A percentile compares a stretch with the other conserved stretches of the same genome.
phyloP scores from a whole-genome alignment of 1,140 invertebrate genomes.

The Popillia japonica region DNA sequence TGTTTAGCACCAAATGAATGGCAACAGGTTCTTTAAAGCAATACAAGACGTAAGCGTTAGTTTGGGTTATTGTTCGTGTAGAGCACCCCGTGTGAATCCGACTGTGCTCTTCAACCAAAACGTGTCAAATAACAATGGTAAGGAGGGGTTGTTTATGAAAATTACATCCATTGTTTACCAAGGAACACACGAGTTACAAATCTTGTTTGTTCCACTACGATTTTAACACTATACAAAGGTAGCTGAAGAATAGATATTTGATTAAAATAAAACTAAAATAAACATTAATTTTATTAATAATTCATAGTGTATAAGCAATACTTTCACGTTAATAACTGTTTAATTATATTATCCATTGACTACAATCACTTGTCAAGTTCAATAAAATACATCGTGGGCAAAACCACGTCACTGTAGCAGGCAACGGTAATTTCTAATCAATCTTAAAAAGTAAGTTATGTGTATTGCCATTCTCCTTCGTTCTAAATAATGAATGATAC shows the following conservation, averaged over 20 bases:
- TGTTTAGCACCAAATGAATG: constrained; percentile 8
- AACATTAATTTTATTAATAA: no score
- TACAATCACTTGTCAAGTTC: constrained; percentile 14
- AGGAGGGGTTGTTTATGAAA: constrained; percentile 44
- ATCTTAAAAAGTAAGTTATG: not conserved
- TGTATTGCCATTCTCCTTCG: constrained; percentile 1
- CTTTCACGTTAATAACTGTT: no score
- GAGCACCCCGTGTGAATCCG: constrained; percentile 32
- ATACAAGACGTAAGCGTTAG: constrained; percentile 36
- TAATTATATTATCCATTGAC: not conserved
- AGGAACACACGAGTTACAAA: not conserved
- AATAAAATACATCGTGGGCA: not conserved
- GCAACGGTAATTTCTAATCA: constrained; percentile 4
- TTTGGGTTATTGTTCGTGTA: constrained; percentile 16
- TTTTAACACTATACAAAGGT: no score
- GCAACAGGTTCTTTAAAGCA: constrained; percentile 25
- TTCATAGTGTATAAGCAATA: no score
- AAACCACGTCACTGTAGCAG: not conserved
- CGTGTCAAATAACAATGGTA: constrained; percentile 42
- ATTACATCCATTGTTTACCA: constrained; percentile 40
- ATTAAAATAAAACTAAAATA: no score
- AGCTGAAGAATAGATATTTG: no score
- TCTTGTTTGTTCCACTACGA: no score
- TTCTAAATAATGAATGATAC: not conserved
- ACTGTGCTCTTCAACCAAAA: constrained; percentile 35